Evolutionary conservation across 2,888 invertebrate species (phyloP), one percentile per base, ranked within the genome.

Genomic region (Ceriagrion tenellum): DNA sequence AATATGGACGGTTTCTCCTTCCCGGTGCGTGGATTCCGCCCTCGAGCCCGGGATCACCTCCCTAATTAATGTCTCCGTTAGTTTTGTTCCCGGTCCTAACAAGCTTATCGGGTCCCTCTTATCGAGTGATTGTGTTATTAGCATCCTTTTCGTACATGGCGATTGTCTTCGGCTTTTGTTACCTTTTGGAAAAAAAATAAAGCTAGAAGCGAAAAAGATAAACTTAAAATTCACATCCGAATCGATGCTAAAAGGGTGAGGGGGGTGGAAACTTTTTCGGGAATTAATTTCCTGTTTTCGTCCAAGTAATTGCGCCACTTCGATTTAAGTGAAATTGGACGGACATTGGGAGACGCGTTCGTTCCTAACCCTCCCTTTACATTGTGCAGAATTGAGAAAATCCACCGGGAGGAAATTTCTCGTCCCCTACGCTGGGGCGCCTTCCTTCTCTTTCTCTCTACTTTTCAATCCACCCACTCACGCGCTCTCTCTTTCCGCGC

Each of bases 371-470:
- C 47, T 47, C 47, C 47, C 47, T 95, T 95, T 95, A 91, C 95
- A 95, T 56, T 88, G 91, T 95, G 96, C 95, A 95, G 95, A 96
- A 95, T 95, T 95, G 95, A 95, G 95, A 95, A 95, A 95, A 95
- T 95, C 63, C 95, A 91, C 59, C 95, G 95, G 93, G 95, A 56
- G 95, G 95, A 95, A 95, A 96, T 96, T 95, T 95, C 95, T 95
- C 95, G 95, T 95, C 96, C 96, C 96, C 95, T 95, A 96, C 96
- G 96, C 96, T 59, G 96, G 96, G 96, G 96, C 95, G 96, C 95
- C 95, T 95, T 95, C 95, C 96, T 95, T 95, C 95, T 95, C 95
- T 95, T 95, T 95, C 95, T 95, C 59, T 20, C 59, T 59, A 10
- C 1, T 16, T 20, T 20, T 59, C 3, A 16, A 59, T 59, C 59